These are phyloP conservation scores for Eulemur coronatus DNA, from an alignment of 2,797 vertebrate genomes.

Conservation along the genomic window DNA sequence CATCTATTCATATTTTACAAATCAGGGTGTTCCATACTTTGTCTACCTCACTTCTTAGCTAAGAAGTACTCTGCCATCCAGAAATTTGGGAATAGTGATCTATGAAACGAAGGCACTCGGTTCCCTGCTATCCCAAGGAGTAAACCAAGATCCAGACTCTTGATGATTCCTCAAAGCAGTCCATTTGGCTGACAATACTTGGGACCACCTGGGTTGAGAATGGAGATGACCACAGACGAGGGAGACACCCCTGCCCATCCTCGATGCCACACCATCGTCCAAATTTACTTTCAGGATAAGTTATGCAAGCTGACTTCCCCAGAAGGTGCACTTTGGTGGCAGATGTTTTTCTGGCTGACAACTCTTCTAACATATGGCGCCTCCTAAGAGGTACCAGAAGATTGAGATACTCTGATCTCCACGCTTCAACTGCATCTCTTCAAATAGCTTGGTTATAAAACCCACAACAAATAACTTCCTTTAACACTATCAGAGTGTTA, in stretches of 20 bases:
- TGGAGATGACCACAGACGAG: neutral
- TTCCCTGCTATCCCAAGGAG: neutral
- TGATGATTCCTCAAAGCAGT: neutral
- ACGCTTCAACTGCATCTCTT: neutral
- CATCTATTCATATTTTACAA: neutral
- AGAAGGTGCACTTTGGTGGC: neutral
- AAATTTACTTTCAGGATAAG: neutral
- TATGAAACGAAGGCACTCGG: neutral
- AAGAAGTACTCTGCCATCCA: neutral
- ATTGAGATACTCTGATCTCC: neutral
- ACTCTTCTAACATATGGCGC: constrained; percentile 3
- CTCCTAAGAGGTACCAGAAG: constrained; percentile 8
- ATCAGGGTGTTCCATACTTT: neutral
- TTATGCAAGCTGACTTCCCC: neutral
- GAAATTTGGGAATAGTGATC: neutral
- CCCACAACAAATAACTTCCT: constrained; percentile 44
- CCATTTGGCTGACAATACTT: neutral
- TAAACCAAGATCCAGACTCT: neutral
- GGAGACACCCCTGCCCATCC: neutral
- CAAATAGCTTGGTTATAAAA: constrained; percentile 48
- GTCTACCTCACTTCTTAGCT: neutral
- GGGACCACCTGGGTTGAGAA: neutral
- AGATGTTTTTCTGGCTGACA: neutral
- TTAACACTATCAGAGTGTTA: constrained; percentile 27
- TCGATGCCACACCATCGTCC: neutral